Percentiles rank a stretch among this genome's conserved stretches.
Evolutionary conservation across 2,113 vertebrate genomes (phyloP).

Genomic region (Aplodontia rufa): DNA sequence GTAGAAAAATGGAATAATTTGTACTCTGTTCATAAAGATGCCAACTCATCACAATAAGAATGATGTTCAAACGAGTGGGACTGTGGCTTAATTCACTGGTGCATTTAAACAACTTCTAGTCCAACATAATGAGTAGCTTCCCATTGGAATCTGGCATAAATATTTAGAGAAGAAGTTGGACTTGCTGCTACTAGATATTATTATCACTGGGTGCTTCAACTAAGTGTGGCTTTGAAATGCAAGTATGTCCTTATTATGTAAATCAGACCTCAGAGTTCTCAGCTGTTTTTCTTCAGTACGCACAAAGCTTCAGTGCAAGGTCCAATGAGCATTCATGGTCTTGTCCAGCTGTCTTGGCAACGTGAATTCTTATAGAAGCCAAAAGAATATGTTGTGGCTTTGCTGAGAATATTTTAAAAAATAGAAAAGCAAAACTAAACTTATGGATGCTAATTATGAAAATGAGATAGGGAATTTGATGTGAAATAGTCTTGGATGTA

Average conservation of each 20-base stretch:
- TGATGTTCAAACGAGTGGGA: slow-evolving; percentile 27
- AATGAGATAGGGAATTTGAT: slow-evolving; percentile 35
- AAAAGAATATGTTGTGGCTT: slow-evolving; percentile 75
- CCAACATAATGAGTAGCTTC: slow-evolving; percentile 53
- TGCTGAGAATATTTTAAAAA: slow-evolving; percentile 52
- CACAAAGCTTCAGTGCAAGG: slow-evolving; percentile 72
- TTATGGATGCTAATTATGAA: slow-evolving; percentile 62
- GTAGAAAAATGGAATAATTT: slow-evolving; percentile 16
- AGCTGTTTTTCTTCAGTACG: slow-evolving; percentile 79
- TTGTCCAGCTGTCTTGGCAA: slow-evolving; percentile 83
- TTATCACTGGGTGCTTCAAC: slow-evolving; percentile 62
- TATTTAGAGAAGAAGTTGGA: slow-evolving; percentile 54
- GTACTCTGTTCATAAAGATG: not conserved
- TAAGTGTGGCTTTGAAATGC: slow-evolving; percentile 67
- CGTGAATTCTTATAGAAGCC: slow-evolving; percentile 76
- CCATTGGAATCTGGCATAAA: slow-evolving; percentile 33
- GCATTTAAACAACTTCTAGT: slow-evolving; percentile 65
- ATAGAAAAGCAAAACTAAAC: slow-evolving; percentile 60
- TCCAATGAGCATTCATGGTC: slow-evolving; percentile 73
- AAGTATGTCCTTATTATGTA: slow-evolving; percentile 70
- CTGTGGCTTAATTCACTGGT: slow-evolving; percentile 55
- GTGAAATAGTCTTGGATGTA: slow-evolving; percentile 12
- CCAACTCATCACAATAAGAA: slow-evolving; percentile 39
- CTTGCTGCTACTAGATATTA: slow-evolving; percentile 55
- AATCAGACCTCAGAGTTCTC: slow-evolving; percentile 72